Percentiles rank a stretch among this genome's conserved stretches.
Evolutionary conservation across 92 coral and sea anemone species (phyloP).

Genomic region (Ricordea florida): DNA sequence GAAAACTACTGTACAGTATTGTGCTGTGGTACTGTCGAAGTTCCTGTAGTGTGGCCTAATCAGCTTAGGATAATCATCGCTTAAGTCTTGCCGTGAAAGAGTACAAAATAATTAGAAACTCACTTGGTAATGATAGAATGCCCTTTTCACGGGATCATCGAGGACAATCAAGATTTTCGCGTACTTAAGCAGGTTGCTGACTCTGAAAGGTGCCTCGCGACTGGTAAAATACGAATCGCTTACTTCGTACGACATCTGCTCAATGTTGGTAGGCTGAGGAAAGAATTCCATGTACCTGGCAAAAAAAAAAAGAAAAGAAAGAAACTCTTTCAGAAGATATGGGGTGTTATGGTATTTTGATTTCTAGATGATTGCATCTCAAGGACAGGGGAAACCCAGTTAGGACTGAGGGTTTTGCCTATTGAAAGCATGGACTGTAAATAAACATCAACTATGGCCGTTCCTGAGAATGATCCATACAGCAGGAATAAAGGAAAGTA

Average conservation of each 20-base stretch:
- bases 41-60: too few relatives aligned
- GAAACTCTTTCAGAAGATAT: not conserved
- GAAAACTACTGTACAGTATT: too few relatives aligned
- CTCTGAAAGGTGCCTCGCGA: constrained; percentile 78
- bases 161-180: constrained; percentile 88
- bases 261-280: constrained; percentile 66
- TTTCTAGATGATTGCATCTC: too few relatives aligned
- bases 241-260: constrained; percentile 85
- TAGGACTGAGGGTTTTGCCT: too few relatives aligned
- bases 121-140: constrained; percentile 84
- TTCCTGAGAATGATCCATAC: too few relatives aligned
- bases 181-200: constrained; percentile 84
- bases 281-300: constrained; percentile 87
- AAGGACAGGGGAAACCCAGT: too few relatives aligned
- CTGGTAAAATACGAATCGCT: constrained; percentile 88
- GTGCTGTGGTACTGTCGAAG: too few relatives aligned
- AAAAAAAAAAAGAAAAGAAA: not conserved
- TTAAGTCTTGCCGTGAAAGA: too few relatives aligned
- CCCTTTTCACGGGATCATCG: constrained; percentile 89
- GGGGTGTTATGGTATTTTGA: not conserved
- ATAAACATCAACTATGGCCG: too few relatives aligned
- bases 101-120: not conserved
- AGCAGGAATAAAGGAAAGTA: too few relatives aligned
- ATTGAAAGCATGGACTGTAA: too few relatives aligned
- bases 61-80: too few relatives aligned